These are phyloP conservation scores for Ceratina japonica DNA, from an alignment of 1,140 invertebrate genomes.

Conservation along the genomic window DNA sequence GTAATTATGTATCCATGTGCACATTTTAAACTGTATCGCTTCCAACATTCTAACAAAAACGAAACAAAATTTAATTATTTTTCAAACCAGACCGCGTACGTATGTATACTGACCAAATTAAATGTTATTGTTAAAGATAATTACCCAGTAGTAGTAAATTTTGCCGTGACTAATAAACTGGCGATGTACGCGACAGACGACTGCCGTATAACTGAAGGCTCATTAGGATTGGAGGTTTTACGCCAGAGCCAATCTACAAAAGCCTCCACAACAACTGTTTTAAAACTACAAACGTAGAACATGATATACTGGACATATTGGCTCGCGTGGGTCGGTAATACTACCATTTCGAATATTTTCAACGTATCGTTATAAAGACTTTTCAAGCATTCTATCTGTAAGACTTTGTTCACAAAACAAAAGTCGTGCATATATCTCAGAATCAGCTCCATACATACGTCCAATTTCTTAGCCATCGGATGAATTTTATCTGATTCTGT, in stretches of 20 bases:
- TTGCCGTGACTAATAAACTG: constrained; percentile 86
- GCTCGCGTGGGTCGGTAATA: constrained; percentile 86
- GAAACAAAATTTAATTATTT: neutral
- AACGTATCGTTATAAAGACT: constrained; percentile 79
- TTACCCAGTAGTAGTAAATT: constrained; percentile 85
- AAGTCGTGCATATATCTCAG: constrained; percentile 81
- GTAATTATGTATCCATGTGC: constrained; percentile 88
- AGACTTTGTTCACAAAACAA: constrained; percentile 73
- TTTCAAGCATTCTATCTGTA: constrained; percentile 75
- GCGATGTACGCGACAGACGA: constrained; percentile 86
- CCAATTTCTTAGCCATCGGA: constrained; percentile 82
- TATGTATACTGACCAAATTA: neutral
- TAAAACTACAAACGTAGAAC: constrained; percentile 88
- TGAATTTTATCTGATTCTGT: constrained; percentile 66
- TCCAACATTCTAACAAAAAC: constrained; percentile 82
- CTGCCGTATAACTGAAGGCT: constrained; percentile 84
- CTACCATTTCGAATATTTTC: constrained; percentile 85
- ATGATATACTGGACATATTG: constrained; percentile 90
- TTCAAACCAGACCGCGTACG: too few species aligned
- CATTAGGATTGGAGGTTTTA: constrained; percentile 85
- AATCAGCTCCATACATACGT: constrained; percentile 83
- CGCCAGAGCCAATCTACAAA: constrained; percentile 89
- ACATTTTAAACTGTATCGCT: constrained; percentile 83
- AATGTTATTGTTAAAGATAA: constrained; percentile 49
- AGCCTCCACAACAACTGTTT: constrained; percentile 82